Conservation (phyloP, 2,888 invertebrate species). For the Synanthedon tipuliformis region DNA sequence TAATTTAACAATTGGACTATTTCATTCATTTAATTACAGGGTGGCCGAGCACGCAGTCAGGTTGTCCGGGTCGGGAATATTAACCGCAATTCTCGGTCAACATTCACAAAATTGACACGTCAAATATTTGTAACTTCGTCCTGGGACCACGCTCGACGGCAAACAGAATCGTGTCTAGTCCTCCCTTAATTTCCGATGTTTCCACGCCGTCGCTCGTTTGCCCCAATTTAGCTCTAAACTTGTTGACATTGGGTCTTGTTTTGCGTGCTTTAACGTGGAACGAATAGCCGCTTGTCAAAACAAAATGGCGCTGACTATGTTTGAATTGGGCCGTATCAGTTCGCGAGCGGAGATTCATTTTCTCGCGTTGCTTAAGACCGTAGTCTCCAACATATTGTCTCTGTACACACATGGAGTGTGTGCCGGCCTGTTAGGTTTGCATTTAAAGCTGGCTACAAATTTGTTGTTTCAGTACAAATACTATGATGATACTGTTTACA, state of each 20-base stretch:
- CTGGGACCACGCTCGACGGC: conserved; percentile 68
- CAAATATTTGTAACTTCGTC: conserved; percentile 72
- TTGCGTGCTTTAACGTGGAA: conserved; percentile 17
- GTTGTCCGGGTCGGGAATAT: conserved; percentile 62
- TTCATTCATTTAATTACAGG: conserved; percentile 66
- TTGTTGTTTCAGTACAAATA: conserved; percentile 69
- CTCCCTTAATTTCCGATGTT: conserved; percentile 70
- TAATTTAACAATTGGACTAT: conserved; percentile 62
- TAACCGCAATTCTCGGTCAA: conserved; percentile 70
- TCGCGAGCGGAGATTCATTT: conserved; percentile 69
- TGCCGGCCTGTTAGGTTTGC: conserved; percentile 61
- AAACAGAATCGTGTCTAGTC: conserved; percentile 70
- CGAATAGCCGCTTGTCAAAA: conserved; percentile 66
- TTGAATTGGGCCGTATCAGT: conserved; percentile 69
- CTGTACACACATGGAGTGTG: conserved; percentile 64
- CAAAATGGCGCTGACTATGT: conserved; percentile 69
- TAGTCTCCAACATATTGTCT: conserved; percentile 67
- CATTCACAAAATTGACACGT: conserved; percentile 72
- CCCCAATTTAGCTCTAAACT: conserved; percentile 30
- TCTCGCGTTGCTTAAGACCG: conserved; percentile 69
- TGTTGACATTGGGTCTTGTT: conserved; percentile 30
- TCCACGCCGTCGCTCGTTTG: conserved; percentile 29
- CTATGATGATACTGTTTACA: conserved; percentile 67
- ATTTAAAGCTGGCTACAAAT: conserved; percentile 69
- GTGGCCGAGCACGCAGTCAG: conserved; percentile 40